Percentiles rank a stretch among this genome's conserved stretches.
Evolutionary conservation across 2,888 invertebrate genomes (phyloP).

Genomic region (Myathropa florea): DNA sequence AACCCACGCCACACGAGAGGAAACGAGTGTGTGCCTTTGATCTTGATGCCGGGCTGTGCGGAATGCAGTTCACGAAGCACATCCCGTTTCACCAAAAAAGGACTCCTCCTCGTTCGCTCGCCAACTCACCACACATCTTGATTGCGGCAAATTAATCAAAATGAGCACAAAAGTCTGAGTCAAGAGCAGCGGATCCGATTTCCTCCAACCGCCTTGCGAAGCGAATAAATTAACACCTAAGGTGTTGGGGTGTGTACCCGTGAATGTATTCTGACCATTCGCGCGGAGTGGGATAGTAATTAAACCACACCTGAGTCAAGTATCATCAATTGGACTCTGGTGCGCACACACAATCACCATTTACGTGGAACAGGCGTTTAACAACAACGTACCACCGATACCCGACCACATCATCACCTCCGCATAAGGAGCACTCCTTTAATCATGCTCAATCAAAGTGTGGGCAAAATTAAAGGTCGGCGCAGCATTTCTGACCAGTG

Average conservation of each 20-base stretch:
- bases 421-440: slow-evolving; percentile 51
- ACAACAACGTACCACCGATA: slow-evolving; percentile 16
- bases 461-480: slow-evolving; percentile 64
- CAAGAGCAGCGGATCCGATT: slow-evolving; percentile 36
- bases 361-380: slow-evolving; percentile 38
- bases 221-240: slow-evolving; percentile 69
- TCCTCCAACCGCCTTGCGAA: slow-evolving; percentile 57
- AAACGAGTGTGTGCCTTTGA: slow-evolving; percentile 46
- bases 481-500: neutral
- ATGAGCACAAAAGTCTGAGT: slow-evolving; percentile 56
- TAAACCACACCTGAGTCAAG: slow-evolving; percentile 61
- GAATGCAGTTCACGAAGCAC: slow-evolving; percentile 2
- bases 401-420: slow-evolving; percentile 46
- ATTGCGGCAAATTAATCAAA: slow-evolving; percentile 71
- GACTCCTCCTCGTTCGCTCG: slow-evolving; percentile 30
- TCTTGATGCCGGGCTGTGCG: slow-evolving; percentile 39
- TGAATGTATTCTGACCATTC: slow-evolving; percentile 16
- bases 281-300: slow-evolving; percentile 45
- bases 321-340: slow-evolving; percentile 61
- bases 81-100: slow-evolving; percentile 45
- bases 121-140: slow-evolving; percentile 50
- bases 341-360: slow-evolving; percentile 53
- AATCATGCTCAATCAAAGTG: slow-evolving; percentile 64
- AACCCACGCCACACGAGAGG: slow-evolving; percentile 10
- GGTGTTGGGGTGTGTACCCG: slow-evolving; percentile 51